Conservation (phyloP, 2,888 invertebrate genomes). For the Lycocerus yunnanus region DNA sequence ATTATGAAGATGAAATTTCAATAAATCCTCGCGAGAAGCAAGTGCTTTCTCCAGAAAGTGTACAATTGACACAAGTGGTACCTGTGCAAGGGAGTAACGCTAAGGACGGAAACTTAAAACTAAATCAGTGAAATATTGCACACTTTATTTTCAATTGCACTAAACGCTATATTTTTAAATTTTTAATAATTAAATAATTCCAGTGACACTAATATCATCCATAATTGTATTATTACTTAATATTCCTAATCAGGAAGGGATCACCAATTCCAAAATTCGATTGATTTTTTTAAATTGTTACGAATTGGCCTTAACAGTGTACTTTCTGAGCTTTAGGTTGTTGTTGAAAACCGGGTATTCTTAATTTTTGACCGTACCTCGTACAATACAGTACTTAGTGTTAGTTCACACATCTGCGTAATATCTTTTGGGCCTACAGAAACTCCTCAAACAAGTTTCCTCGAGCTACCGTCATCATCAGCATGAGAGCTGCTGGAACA, state of each 20-base stretch:
- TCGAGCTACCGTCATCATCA: background rate
- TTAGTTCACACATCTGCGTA: background rate
- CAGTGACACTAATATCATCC: background rate
- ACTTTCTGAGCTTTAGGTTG: background rate
- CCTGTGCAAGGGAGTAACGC: slow-evolving; percentile 25
- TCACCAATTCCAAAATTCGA: background rate
- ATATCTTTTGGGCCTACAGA: background rate
- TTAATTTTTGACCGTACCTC: background rate
- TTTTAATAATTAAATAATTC: background rate
- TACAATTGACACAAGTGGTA: slow-evolving; percentile 16
- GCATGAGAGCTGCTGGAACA: background rate
- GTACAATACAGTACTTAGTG: background rate
- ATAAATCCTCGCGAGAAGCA: slow-evolving; percentile 9
- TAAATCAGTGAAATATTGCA: background rate
- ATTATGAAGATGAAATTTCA: slow-evolving; percentile 1
- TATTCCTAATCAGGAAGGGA: background rate
- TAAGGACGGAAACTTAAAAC: slow-evolving; percentile 8
- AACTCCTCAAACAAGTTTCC: background rate
- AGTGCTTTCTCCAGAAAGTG: slow-evolving; percentile 36
- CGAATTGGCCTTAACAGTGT: background rate
- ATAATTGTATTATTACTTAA: background rate
- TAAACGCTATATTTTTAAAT: background rate
- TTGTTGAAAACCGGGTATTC: background rate
- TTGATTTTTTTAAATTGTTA: background rate
- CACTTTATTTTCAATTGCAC: background rate